phyloP scores from a whole-genome alignment of 1,140 invertebrate genomes.

The Watersipora subatra region DNA sequence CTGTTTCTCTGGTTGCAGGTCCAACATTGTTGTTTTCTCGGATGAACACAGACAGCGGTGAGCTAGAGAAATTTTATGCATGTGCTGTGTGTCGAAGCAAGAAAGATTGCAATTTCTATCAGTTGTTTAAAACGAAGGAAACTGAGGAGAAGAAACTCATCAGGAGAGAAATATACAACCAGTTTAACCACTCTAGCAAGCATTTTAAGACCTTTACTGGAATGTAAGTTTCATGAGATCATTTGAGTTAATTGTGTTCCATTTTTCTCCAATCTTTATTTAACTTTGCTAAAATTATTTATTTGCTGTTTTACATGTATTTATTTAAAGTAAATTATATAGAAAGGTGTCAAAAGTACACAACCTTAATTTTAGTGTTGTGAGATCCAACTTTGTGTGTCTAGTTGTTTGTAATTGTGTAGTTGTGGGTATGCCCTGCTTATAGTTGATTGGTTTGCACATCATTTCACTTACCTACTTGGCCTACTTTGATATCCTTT shows the following conservation, averaged over 20 bases:
- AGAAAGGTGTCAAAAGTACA: too few relatives aligned
- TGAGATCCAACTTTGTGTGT: too few relatives aligned
- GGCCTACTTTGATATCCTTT: too few relatives aligned
- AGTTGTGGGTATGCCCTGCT: too few relatives aligned
- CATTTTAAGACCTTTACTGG: background rate
- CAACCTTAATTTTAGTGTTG: too few relatives aligned
- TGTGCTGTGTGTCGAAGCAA: slow-evolving; percentile 64
- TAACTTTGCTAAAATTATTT: too few relatives aligned
- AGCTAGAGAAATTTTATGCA: slow-evolving; percentile 48
- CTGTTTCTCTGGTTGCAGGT: slow-evolving; percentile 43
- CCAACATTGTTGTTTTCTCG: slow-evolving; percentile 56
- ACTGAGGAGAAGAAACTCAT: slow-evolving; percentile 8
- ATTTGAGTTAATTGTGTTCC: background rate
- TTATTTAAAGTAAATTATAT: too few relatives aligned
- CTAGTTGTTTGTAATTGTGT: too few relatives aligned
- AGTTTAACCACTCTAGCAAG: background rate
- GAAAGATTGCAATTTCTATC: slow-evolving; percentile 57
- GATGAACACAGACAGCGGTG: slow-evolving; percentile 22
- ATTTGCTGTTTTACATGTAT: too few relatives aligned
- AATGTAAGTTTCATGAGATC: background rate
- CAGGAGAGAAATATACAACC: slow-evolving; percentile 6
- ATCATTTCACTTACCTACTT: too few relatives aligned
- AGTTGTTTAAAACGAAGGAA: slow-evolving; percentile 20
- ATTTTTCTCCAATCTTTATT: too few relatives aligned
- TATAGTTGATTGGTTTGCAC: too few relatives aligned